Evolutionary conservation across 2,888 invertebrate species (phyloP), one percentile per base, ranked within the genome.

Genomic region (Lissonota sp.): DNA sequence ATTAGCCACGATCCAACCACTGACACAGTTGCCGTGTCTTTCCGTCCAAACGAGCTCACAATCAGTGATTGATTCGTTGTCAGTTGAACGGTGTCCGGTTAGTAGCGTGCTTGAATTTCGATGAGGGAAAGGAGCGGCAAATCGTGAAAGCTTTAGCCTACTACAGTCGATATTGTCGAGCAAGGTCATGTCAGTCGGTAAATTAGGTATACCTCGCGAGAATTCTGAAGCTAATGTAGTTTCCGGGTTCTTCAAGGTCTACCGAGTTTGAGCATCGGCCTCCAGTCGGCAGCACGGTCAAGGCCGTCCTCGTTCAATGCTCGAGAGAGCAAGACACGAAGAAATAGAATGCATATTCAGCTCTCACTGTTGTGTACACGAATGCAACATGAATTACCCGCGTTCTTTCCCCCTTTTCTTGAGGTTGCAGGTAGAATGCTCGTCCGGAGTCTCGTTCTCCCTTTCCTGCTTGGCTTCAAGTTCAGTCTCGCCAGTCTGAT

Each of bases 381-480:
- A 39, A 2, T 62, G 53, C 16, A n/a, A n/a, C n/a, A 2, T 26
- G 26, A 26, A 26, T 26, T 1, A 26, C 26, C 26, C 26, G 26
- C 26, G 39, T 26, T 55, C 58, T 46, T 8, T n/a, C 14, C 12
- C 40, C 66, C 67, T 80, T 55, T 53, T 57, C 84, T 71, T 74
- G 53, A 74, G 75, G 79, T 95, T 95, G 82, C 94, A 97, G 97
- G 95, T 84, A 95, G 95, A 14, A 92, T 96, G 39, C 88, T 97
- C 81, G 94, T 97, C 69, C 94, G 95, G 84, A 96, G 96, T 83
- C 94, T 97, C 73, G 88, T 97, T n/a, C 93, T 97, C 14, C 97
- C 97, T 37, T 95, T 97, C 86, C 93, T 97, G 0, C 93, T 97
- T 8, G 97, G 97, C 6, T 94, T 97, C 84, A 97, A 97, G 92